Conservation (phyloP, 2,888 invertebrate genomes). For the Hirtodrosophila confusa region DNA sequence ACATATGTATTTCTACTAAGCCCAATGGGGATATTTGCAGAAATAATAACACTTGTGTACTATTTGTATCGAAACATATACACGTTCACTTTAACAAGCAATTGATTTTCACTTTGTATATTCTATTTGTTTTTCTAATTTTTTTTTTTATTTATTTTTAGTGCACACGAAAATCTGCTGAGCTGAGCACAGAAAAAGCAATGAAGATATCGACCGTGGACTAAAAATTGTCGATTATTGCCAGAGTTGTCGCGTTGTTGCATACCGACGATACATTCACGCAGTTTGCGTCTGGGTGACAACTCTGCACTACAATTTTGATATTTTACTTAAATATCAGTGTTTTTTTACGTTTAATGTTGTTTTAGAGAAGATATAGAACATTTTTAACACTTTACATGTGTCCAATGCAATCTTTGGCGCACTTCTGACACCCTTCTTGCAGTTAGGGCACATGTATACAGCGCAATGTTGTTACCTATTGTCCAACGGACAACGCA, state of each 20-base stretch:
- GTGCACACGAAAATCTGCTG: slow-evolving; percentile 59
- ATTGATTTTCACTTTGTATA: slow-evolving; percentile 35
- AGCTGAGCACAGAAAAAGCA: slow-evolving; percentile 55
- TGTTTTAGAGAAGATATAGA: neutral
- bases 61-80: slow-evolving; percentile 25
- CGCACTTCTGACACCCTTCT: neutral
- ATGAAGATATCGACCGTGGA: slow-evolving; percentile 81
- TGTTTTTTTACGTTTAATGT: slow-evolving; percentile 20
- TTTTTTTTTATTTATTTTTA: slow-evolving; percentile 47
- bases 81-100: slow-evolving; percentile 34
- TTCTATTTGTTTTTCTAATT: slow-evolving; percentile 47
- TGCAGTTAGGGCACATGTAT: slow-evolving; percentile 4
- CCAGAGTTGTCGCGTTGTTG: slow-evolving; percentile 28
- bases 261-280: slow-evolving; percentile 36
- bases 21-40: slow-evolving; percentile 32
- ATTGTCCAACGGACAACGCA: slow-evolving; percentile 64
- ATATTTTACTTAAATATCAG: slow-evolving; percentile 56
- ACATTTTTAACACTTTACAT: neutral
- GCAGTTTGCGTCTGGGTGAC: slow-evolving; percentile 21
- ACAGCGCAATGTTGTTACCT: slow-evolving; percentile 46
- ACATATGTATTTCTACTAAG: slow-evolving; percentile 64
- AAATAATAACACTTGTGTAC: slow-evolving; percentile 36
- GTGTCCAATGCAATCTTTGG: neutral
- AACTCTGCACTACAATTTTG: slow-evolving; percentile 42
- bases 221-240: slow-evolving; percentile 71